Evolutionary conservation across 2,797 vertebrate genomes (phyloP).

Genomic region (Dipus sagitta): DNA sequence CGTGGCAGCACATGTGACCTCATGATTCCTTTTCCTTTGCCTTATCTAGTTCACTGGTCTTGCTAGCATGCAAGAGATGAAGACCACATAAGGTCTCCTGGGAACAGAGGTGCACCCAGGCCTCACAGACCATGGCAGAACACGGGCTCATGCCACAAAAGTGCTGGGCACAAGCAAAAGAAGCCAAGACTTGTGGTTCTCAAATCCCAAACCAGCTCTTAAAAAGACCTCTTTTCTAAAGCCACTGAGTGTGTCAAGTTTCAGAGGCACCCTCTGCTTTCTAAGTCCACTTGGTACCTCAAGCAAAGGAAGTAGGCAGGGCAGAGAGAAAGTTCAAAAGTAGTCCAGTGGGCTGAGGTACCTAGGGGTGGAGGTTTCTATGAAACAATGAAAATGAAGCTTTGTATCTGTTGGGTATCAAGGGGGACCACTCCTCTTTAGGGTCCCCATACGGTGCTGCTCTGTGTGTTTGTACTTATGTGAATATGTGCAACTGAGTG

Average conservation of each 20-base stretch:
- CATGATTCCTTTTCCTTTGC: conserved; percentile 17
- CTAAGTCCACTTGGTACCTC: not conserved
- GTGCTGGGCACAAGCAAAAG: not conserved
- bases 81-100: not conserved
- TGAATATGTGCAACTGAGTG: too few species aligned
- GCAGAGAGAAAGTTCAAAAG: not conserved
- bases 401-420: not conserved
- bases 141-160: not conserved
- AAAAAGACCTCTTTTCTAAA: not conserved
- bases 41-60: not conserved
- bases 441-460: too few species aligned
- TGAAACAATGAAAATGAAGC: not conserved
- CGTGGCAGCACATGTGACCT: not conserved
- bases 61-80: not conserved
- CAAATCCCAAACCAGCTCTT: not conserved
- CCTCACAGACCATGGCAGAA: not conserved
- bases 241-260: fast-evolving
- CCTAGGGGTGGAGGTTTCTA: not conserved
- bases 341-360: not conserved
- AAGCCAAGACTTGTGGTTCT: not conserved
- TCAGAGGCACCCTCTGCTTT: not conserved
- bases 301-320: not conserved
- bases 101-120: not conserved
- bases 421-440: not conserved
- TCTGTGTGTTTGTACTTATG: not conserved